A percentile compares a stretch with the other conserved stretches of the same genome.
Evolutionary conservation across 2,797 vertebrate species (phyloP).

Genomic region (Chaetodon trifasciatus): DNA sequence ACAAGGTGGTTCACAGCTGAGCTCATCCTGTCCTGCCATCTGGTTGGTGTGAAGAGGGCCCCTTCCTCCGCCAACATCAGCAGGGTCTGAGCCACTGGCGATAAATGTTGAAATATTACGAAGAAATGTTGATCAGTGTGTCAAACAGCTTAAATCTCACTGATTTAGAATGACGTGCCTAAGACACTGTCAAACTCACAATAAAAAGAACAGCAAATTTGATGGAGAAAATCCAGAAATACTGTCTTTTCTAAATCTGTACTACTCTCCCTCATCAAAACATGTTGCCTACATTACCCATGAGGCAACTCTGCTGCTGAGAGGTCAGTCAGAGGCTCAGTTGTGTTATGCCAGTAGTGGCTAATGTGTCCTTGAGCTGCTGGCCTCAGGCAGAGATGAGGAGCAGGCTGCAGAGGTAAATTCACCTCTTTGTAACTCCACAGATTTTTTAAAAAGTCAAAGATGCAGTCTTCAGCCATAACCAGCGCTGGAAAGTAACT

Average conservation of each 20-base stretch:
- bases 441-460: no score
- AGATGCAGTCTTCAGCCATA: no score
- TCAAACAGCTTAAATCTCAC: not conserved
- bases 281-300: not conserved
- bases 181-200: no score
- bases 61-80: constrained; percentile 19
- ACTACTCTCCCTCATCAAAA: not conserved
- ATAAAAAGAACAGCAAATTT: no score
- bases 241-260: no score
- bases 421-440: no score
- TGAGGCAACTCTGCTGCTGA: not conserved
- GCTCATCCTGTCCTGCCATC: constrained; percentile 54
- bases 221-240: no score
- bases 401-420: no score
- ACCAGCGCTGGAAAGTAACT: no score
- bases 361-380: not conserved
- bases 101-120: not conserved
- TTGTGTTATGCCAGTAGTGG: not conserved
- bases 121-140: not conserved
- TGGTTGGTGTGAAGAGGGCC: constrained; percentile 26
- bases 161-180: not conserved
- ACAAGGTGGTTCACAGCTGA: constrained; percentile 42
- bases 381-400: no score
- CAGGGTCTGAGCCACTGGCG: not conserved
- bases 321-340: not conserved